Evolutionary conservation across 2,888 invertebrate species (phyloP).

Genomic region (Dione vanillae): DNA sequence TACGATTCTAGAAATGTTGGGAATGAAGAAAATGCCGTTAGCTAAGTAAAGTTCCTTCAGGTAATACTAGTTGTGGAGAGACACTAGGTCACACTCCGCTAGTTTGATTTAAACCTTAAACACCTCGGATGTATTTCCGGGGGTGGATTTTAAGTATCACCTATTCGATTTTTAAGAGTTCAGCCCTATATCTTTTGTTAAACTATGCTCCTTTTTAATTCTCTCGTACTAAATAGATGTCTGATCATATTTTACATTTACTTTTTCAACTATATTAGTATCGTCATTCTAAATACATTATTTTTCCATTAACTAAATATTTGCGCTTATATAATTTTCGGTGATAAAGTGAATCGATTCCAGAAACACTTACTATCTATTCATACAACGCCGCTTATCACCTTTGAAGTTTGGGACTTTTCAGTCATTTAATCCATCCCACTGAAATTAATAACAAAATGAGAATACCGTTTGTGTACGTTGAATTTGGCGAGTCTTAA

Average conservation of each 20-base stretch:
- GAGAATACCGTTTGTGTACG: slow-evolving; percentile 6
- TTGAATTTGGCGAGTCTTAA: slow-evolving; percentile 17
- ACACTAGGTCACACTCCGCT: slow-evolving; percentile 29
- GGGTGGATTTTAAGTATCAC: slow-evolving; percentile 16
- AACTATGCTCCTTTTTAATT: not conserved
- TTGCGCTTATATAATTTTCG: not conserved
- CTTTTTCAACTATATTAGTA: not conserved
- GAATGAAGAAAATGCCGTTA: slow-evolving; percentile 23
- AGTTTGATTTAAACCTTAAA: slow-evolving; percentile 27
- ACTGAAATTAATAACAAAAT: slow-evolving; percentile 16
- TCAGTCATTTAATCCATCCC: slow-evolving; percentile 1
- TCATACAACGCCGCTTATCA: not conserved
- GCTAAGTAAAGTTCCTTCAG: slow-evolving; percentile 18
- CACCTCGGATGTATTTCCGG: not conserved
- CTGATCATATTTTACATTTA: not conserved
- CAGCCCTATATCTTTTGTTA: not conserved
- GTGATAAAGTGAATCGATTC: not conserved
- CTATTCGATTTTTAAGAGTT: slow-evolving; percentile 23
- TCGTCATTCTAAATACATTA: no score
- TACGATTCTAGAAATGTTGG: slow-evolving; percentile 10
- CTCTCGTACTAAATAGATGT: not conserved
- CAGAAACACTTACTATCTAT: not conserved
- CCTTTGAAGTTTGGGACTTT: not conserved
- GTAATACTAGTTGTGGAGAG: slow-evolving; percentile 5
- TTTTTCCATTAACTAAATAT: not conserved